Percentiles rank a stretch among this genome's conserved stretches.
Conservation (phyloP, 2,113 vertebrate species). For the Myodes glareolus region DNA sequence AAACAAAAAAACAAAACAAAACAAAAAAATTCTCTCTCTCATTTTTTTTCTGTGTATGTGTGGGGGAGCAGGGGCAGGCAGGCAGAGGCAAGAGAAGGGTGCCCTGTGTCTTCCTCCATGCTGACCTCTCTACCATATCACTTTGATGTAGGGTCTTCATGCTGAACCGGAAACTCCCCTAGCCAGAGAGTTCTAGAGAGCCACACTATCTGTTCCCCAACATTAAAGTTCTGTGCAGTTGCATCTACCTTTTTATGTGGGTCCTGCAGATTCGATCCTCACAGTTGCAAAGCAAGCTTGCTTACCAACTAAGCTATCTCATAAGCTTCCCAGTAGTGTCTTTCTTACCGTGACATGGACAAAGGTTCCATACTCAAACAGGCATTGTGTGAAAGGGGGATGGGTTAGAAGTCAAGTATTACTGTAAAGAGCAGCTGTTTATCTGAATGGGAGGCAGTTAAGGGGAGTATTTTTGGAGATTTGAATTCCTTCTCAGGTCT, state of each 20-base stretch:
- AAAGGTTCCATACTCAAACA: neutral
- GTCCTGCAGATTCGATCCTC: neutral
- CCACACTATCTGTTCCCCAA: neutral
- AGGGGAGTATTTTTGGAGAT: neutral
- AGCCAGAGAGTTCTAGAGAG: neutral
- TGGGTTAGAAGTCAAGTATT: neutral
- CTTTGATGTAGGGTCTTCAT: neutral
- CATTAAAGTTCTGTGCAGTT: neutral
- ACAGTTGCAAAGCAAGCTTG: neutral
- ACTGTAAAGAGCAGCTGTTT: constrained; percentile 18
- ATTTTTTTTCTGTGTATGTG: neutral
- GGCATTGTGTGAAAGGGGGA: neutral
- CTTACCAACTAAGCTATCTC: neutral
- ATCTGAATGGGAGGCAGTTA: neutral
- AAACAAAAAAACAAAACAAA: too few species aligned
- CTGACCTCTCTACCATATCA: neutral
- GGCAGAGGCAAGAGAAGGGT: neutral
- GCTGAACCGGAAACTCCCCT: neutral
- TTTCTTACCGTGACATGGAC: neutral
- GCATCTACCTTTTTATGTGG: neutral
- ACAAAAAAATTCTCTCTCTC: neutral
- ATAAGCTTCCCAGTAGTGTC: neutral
- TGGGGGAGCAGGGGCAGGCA: too few species aligned
- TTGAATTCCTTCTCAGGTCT: constrained; percentile 28
- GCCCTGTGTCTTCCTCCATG: neutral